phyloP scores from a whole-genome alignment of 2,888 invertebrate genomes.

The Neocrepidodera transversa region DNA sequence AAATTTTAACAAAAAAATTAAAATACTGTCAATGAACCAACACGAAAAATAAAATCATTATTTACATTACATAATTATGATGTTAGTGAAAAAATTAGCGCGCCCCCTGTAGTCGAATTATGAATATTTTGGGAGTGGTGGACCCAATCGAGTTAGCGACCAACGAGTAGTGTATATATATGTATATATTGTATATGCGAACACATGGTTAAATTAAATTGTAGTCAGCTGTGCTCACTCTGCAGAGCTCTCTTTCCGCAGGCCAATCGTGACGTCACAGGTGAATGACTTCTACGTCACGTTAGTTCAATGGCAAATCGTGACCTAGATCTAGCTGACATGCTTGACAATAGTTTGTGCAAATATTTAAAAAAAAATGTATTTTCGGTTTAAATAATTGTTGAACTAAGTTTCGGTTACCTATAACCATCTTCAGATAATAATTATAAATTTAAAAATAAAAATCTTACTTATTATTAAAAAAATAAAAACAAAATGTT shows the following conservation, averaged over 20 bases:
- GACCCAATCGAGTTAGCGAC: too few relatives aligned
- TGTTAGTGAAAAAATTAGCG: constrained; percentile 1
- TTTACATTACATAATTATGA: too few relatives aligned
- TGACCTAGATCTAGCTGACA: constrained; percentile 55
- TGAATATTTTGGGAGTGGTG: constrained; percentile 30
- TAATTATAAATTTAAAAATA: too few relatives aligned
- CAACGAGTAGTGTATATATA: too few relatives aligned
- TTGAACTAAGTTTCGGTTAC: too few relatives aligned
- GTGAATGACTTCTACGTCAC: constrained; percentile 62
- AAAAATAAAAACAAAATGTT: too few relatives aligned
- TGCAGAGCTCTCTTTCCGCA: constrained; percentile 54
- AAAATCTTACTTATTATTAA: too few relatives aligned
- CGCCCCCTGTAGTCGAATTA: constrained; percentile 13
- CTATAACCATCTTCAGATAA: too few relatives aligned
- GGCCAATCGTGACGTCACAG: constrained; percentile 60
- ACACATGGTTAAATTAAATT: constrained; percentile 30
- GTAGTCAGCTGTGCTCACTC: constrained; percentile 40
- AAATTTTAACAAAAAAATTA: too few relatives aligned
- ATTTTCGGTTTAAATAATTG: too few relatives aligned
- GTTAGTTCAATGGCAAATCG: constrained; percentile 63
- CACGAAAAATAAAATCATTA: too few relatives aligned
- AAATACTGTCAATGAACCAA: too few relatives aligned
- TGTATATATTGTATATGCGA: constrained; percentile 18
- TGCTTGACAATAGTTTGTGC: constrained; percentile 28
- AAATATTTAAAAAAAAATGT: constrained; percentile 20